These are phyloP conservation scores for Pseudochromis fuscus DNA, from an alignment of 2,797 vertebrate species.

Conservation along the genomic window DNA sequence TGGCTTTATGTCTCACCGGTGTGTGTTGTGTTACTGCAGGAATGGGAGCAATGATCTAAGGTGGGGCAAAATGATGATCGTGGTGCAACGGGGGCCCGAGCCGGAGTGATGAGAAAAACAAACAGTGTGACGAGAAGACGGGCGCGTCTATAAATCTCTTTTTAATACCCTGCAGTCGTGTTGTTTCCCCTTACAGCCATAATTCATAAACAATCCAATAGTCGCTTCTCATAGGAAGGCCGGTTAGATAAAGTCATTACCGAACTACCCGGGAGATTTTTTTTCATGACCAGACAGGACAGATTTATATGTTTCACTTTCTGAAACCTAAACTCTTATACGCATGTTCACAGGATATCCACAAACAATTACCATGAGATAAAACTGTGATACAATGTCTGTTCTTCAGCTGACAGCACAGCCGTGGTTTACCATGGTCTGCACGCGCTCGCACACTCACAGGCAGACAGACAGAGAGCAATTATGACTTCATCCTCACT, in stretches of 20 bases:
- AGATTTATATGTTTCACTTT: constrained; percentile 25
- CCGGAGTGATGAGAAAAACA: constrained; percentile 60
- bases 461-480: constrained; percentile 48
- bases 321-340: not conserved
- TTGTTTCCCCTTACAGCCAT: constrained; percentile 54
- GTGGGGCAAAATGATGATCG: constrained; percentile 54
- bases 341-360: not conserved
- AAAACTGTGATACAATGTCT: constrained; percentile 40
- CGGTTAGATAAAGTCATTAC: constrained; percentile 63
- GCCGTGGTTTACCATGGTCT: constrained; percentile 19
- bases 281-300: constrained; percentile 16
- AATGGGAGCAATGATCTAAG: constrained; percentile 50
- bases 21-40: constrained; percentile 38
- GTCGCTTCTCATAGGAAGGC: constrained; percentile 35
- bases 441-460: constrained; percentile 32
- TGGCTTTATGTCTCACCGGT: constrained; percentile 21
- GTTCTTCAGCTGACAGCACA: constrained; percentile 32
- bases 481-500: constrained; percentile 67
- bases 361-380: constrained; percentile 6
- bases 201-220: constrained; percentile 63
- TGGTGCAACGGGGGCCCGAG: constrained; percentile 34
- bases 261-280: constrained; percentile 31
- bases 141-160: constrained; percentile 66
- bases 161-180: constrained; percentile 66
- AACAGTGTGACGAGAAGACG: constrained; percentile 50